Base-by-base conservation (phyloP, 2,888 invertebrate species). In the Nebria salina region DNA sequence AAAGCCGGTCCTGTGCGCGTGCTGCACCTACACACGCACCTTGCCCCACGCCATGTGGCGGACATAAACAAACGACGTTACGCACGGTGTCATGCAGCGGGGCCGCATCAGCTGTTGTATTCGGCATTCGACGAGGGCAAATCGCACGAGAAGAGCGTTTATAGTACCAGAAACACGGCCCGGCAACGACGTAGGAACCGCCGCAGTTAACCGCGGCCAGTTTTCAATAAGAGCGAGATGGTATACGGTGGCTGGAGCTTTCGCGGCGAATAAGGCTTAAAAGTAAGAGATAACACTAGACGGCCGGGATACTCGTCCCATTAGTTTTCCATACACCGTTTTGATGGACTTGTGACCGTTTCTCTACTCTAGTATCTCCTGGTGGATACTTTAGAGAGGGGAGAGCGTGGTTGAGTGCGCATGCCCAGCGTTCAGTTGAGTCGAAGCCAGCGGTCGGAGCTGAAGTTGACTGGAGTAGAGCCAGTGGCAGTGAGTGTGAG, bases 11-110 rank as follows among this genome's bases (percentile, higher is more conserved):
- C 74, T 79, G 83, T 81, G n/a, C 74, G 66, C 65, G 72, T 68
- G 43, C 82, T 77, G 76, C 54, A 76, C 83, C 83, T 66, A 76
- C 66, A 66, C 81, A 83, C 83, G 84, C 84, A 83, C 86, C 84
- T 84, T 83, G 83, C 84, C 82, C 83, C 84, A 80, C 85, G 85
- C 85, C 89, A 89, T 89, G 89, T 90, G 89, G 89, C 88, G 87
- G 88, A 89, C 88, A 89, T 89, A 90, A 90, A 90, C 89, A 90
- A 90, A 90, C 88, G 88, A 87, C 88, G 87, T 87, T 88, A 88
- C 87, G 88, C 88, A 88, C 88, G 87, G 87, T 77, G 42, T 70
- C 76, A 43, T 54, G 54, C 54, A 76, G 89, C 88, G 87, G 88
- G 54, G 88, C 87, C 88, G 86, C 87, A 88, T 88, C 88, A 88